These are phyloP conservation scores for Hippotragus niger DNA, from an alignment of 2,113 vertebrate species.

Conservation along the genomic window DNA sequence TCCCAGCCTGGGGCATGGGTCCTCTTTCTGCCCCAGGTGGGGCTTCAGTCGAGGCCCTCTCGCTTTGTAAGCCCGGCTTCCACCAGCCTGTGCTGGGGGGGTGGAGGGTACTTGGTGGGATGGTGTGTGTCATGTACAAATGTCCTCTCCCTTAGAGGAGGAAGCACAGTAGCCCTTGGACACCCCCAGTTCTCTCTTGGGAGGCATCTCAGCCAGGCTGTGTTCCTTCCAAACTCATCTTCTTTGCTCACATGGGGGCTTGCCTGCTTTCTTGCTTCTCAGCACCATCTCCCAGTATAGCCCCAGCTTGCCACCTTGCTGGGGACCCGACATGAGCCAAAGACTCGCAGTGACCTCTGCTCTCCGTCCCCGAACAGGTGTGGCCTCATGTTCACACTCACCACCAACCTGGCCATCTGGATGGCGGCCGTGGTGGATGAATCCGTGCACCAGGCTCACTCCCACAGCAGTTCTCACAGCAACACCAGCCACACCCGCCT, in stretches of 20 bases:
- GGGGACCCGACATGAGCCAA: background rate
- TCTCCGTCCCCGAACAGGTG: constrained; percentile 80
- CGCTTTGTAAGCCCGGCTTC: background rate
- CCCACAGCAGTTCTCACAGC: background rate
- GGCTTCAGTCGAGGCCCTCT: background rate
- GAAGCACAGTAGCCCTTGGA: background rate
- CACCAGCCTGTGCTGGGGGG: background rate
- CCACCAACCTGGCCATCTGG: constrained; percentile 93
- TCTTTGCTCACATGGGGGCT: background rate
- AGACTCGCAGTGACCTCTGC: background rate
- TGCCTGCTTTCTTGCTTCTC: background rate
- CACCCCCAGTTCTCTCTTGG: background rate
- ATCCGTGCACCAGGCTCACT: constrained; percentile 89
- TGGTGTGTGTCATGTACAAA: background rate
- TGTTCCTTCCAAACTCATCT: background rate
- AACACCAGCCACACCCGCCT: constrained; percentile 35
- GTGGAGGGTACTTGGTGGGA: no score
- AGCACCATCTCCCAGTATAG: background rate
- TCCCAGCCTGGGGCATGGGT: background rate
- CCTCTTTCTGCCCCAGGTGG: background rate
- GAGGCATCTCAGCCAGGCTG: background rate
- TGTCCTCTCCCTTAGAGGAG: background rate
- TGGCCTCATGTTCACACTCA: constrained; percentile 93
- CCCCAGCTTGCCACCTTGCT: background rate
- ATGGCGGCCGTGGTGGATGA: constrained; percentile 94